phyloP scores from a whole-genome alignment of 2,888 invertebrate genomes.

The Conops quadrifasciatus region DNA sequence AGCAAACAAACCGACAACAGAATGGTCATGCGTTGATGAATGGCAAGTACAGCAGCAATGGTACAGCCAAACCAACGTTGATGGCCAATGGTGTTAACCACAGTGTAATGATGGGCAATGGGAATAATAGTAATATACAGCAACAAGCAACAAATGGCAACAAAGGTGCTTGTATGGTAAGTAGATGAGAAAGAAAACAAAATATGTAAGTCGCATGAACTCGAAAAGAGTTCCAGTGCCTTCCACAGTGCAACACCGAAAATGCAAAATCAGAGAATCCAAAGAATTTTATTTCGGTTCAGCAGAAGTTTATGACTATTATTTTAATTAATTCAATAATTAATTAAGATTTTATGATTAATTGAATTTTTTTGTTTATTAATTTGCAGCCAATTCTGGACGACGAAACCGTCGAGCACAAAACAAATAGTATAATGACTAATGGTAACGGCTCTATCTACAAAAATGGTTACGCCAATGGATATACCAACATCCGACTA shows the following conservation, averaged over 20 bases:
- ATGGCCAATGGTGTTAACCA: slow-evolving; percentile 43
- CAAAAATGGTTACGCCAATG: slow-evolving; percentile 47
- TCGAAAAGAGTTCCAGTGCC: too few relatives aligned
- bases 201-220: too few relatives aligned
- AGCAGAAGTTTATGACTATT: too few relatives aligned
- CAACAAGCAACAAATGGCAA: too few relatives aligned
- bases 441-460: slow-evolving; percentile 49
- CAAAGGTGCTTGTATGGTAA: slow-evolving; percentile 77
- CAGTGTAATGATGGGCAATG: slow-evolving; percentile 46
- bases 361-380: too few relatives aligned
- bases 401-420: slow-evolving; percentile 60
- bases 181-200: too few relatives aligned
- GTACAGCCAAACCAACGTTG: slow-evolving; percentile 44
- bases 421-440: slow-evolving; percentile 49
- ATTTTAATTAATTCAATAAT: too few relatives aligned
- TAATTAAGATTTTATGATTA: too few relatives aligned
- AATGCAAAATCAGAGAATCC: too few relatives aligned
- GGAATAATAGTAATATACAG: too few relatives aligned
- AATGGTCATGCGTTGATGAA: slow-evolving; percentile 38
- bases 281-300: too few relatives aligned
- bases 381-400: slow-evolving; percentile 76
- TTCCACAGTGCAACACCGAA: too few relatives aligned
- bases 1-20: slow-evolving; percentile 44
- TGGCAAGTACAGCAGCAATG: slow-evolving; percentile 49
- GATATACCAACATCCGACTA: slow-evolving; percentile 49